These are phyloP conservation scores for Tetheella fluctuosa DNA, from an alignment of 2,888 invertebrate genomes.

Conservation along the genomic window DNA sequence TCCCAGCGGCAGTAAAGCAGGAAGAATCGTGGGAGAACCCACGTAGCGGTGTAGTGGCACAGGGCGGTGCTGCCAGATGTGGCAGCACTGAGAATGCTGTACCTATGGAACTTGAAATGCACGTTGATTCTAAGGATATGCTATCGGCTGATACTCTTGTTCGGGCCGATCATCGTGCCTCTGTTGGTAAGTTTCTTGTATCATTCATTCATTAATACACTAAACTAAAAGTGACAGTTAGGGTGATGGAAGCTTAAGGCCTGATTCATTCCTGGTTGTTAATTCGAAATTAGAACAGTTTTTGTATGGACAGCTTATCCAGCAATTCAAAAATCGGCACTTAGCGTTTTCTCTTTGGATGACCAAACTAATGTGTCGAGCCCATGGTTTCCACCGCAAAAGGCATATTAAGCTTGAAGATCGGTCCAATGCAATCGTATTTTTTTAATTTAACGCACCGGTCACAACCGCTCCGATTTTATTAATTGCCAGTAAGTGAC, in stretches of 20 bases:
- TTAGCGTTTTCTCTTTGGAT: too few species aligned
- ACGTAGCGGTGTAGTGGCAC: constrained; percentile 48
- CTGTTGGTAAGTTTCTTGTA: constrained; percentile 49
- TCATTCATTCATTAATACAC: background rate
- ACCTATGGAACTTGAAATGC: constrained; percentile 69
- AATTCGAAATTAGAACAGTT: too few species aligned
- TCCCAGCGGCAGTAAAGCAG: constrained; percentile 42
- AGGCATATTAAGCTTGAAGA: too few species aligned
- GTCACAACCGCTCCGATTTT: too few species aligned
- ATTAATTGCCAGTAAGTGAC: background rate
- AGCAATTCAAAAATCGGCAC: too few species aligned
- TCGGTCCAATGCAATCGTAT: too few species aligned
- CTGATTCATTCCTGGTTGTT: too few species aligned
- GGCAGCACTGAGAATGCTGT: constrained; percentile 44
- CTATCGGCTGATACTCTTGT: constrained; percentile 86
- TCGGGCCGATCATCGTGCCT: constrained; percentile 82
- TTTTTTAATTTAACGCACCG: too few species aligned
- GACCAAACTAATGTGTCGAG: too few species aligned
- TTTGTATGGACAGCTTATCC: too few species aligned
- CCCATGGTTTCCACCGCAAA: too few species aligned
- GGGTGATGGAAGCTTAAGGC: background rate
- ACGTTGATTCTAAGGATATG: constrained; percentile 77
- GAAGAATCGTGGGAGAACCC: constrained; percentile 35
- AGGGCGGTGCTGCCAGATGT: constrained; percentile 51
- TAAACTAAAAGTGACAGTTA: background rate